Base-by-base conservation (phyloP, 1,140 invertebrate species). In the Euura lappo region DNA sequence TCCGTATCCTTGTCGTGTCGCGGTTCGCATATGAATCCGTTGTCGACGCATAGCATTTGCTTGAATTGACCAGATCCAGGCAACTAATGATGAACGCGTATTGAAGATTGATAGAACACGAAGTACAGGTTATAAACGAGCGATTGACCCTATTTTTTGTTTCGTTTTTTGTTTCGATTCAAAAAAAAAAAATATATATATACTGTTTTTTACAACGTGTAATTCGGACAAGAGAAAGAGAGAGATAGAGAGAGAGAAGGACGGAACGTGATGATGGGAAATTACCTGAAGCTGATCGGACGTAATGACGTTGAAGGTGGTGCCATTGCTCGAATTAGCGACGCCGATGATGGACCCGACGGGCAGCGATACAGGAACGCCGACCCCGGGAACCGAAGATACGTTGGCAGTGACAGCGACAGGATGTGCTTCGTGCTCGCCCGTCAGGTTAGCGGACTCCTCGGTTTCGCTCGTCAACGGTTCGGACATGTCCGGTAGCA, bases 251-350 rank as follows among this genome's bases (percentile, higher is more conserved):
- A 28, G 1, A 28, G 28, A 28, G 28, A 28, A 28, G 28, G 28
- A 28, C 28, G 1, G 28, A 28, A 28, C 28, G 28, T 28, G 28
- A 13, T 43, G 28, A 28, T 28, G 28, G 28, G 28, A 28, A 65
- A 71, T 72, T 77, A 90, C 89, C 82, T 94, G 93, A 76, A 95
- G 85, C 80, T 95, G 94, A 77, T 95, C 94, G 6, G 93, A 92
- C 8, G 94, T 94, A 83, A 95, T 95, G 79, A 95, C 94, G 88
- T 95, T 95, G 85, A 94, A 95, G 45, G 94, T 92, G 65, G 93
- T 92, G 42, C 92, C 92, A 72, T 86, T 85, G 76, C 78, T 81
- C 6, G 87, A 83, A 74, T 87, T 87, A 13, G 88, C 83, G 70
- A 90, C 89, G 64, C 93, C 91, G 78, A 95, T 94, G 78, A 95